Percentiles rank a stretch among this genome's conserved stretches.
Conservation (phyloP, 2,797 vertebrate species). For the Danio kyathit region DNA sequence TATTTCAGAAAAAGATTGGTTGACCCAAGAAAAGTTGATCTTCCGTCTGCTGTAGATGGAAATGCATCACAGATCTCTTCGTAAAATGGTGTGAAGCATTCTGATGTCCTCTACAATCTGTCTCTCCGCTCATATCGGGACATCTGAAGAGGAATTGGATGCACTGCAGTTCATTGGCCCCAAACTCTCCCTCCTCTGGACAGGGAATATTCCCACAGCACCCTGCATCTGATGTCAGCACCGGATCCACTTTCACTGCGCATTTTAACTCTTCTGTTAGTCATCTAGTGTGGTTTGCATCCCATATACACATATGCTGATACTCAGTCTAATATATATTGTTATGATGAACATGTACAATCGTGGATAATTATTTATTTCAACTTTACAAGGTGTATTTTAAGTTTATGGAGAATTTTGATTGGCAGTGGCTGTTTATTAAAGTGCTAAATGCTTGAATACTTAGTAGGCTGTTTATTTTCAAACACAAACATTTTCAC, state of each 20-base stretch:
- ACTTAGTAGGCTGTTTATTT: too few relatives aligned
- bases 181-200: constrained; percentile 41
- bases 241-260: constrained; percentile 52
- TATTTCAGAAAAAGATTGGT: background rate
- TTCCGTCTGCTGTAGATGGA: background rate
- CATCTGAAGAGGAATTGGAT: constrained; percentile 36
- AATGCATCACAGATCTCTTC: background rate
- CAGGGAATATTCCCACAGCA: constrained; percentile 54
- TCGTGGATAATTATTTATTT: too few relatives aligned
- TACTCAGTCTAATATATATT: too few relatives aligned
- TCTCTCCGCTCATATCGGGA: constrained; percentile 2
- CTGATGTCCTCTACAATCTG: background rate
- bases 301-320: too few relatives aligned
- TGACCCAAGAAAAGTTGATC: background rate
- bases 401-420: too few relatives aligned
- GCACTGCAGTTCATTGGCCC: constrained; percentile 15
- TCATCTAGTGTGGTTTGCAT: background rate
- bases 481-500: too few relatives aligned
- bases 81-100: background rate
- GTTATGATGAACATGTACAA: too few relatives aligned
- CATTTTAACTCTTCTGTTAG: background rate
- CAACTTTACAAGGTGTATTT: too few relatives aligned
- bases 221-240: constrained; percentile 58
- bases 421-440: too few relatives aligned
- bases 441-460: too few relatives aligned